Base-by-base conservation (phyloP, 64 coral and sea anemone genomes). In the Pocillopora damicornis region DNA sequence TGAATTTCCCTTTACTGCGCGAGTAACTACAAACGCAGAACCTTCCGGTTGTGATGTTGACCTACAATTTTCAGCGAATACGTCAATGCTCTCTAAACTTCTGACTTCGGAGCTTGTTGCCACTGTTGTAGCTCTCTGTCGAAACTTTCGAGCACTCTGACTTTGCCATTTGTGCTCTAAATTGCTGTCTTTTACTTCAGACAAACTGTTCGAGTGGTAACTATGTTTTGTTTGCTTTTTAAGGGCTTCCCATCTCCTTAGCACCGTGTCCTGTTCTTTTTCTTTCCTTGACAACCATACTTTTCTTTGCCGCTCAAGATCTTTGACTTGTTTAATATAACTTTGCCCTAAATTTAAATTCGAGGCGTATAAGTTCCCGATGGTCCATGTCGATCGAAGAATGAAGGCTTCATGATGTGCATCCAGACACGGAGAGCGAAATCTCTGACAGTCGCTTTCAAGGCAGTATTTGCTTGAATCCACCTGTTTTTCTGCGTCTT, bases 371-470 rank as follows among this genome's bases (percentile, higher is more conserved):
- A 97, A 79, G 76, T 93, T 92, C 6, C 94, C 94, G 0, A 97
- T 83, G 15, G 94, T 88, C 94, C 94, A 93, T 58, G 77, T 75
- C 7, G 94, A 97, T 7, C 86, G 94, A 26, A 97, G 51, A 35
- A 97, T 90, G 45, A 86, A 97, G 1, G 94, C 94, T 15, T 97
- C 94, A 12, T 93, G 93, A 35, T 97, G 94, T 9, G 91, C 87
- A 61, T 97, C 94, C 23, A 87, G 36, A 37, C 94, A 97, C 3
- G 94, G 94, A 1, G 91, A 97, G 30, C 94, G 87, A 79, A 84
- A 80, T 63, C 87, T 92, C 81, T 72, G 37, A 72, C n/a, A 85
- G 57, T 72, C 37, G 16, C 34, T 85, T 30, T 72, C 64, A 66
- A 36, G 12, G 25, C 64, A 25, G 45, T 17, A 12, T 45, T 85